Conservation (phyloP, 1,140 invertebrate genomes). For the Gerris buenoi region DNA sequence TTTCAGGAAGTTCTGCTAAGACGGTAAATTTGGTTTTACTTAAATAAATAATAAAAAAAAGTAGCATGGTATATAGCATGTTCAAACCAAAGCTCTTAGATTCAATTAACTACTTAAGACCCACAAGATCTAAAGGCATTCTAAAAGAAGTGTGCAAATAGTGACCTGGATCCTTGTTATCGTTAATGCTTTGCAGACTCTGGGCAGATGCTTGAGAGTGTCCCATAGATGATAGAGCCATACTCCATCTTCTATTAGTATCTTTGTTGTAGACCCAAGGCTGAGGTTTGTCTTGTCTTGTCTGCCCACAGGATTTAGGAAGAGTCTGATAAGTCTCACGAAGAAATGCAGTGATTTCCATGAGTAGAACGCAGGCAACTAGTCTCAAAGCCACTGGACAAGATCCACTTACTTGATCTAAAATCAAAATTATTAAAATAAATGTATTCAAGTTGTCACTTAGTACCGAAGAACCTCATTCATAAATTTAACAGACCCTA, state of each 20-base stretch:
- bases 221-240: conserved; percentile 80
- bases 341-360: conserved; percentile 93
- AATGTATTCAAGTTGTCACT: no score
- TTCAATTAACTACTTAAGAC: no score
- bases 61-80: no score
- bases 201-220: conserved; percentile 82
- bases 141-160: no score
- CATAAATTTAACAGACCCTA: no score
- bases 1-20: no score
- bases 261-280: conserved; percentile 38
- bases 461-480: no score
- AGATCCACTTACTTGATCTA: conserved; percentile 47
- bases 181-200: conserved; percentile 75
- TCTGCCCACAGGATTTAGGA: conserved; percentile 45
- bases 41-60: no score
- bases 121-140: no score
- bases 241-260: conserved; percentile 51
- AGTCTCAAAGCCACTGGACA: conserved; percentile 86
- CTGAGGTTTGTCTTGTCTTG: conserved; percentile 50
- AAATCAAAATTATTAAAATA: no score
- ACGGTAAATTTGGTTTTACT: no score
- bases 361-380: conserved; percentile 78
- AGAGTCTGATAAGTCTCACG: conserved; percentile 68
- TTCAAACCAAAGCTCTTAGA: no score
- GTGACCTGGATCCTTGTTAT: conserved; percentile 47